Conservation (phyloP, 2,113 vertebrate species). For the Tylochromis polylepis region DNA sequence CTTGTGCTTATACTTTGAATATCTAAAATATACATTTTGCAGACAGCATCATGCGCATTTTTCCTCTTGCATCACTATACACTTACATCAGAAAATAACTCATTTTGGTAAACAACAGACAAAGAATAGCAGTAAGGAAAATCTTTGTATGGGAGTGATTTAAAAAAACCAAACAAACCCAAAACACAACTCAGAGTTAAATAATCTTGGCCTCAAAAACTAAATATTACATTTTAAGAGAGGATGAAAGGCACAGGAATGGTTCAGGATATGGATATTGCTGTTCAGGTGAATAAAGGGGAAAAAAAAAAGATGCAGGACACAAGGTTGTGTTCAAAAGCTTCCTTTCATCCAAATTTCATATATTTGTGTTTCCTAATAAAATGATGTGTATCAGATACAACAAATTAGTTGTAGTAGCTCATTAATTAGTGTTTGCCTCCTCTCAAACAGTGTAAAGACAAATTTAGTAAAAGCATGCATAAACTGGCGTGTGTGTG, state of each 20-base stretch:
- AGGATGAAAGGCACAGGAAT: constrained; percentile 57
- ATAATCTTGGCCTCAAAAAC: constrained; percentile 2
- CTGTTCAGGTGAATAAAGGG: background rate
- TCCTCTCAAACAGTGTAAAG: background rate
- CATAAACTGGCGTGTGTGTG: background rate
- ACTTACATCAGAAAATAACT: constrained; percentile 10
- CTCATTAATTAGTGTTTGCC: background rate
- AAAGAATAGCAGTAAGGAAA: background rate
- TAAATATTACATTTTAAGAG: background rate
- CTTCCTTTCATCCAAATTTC: background rate
- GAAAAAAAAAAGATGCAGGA: background rate
- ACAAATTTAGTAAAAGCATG: background rate
- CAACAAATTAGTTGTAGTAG: background rate
- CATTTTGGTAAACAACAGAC: constrained; percentile 18
- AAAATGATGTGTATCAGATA: background rate
- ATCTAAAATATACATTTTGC: constrained; percentile 27
- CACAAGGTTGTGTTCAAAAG: background rate
- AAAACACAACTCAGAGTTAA: background rate
- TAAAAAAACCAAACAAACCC: background rate
- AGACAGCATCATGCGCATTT: background rate
- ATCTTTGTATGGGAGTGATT: background rate
- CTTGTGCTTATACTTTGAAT: constrained; percentile 32
- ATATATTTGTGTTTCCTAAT: background rate
- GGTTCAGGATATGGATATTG: background rate
- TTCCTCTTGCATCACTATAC: background rate